Conservation (phyloP, 2,113 vertebrate species). For the Ammodytes dubius region DNA sequence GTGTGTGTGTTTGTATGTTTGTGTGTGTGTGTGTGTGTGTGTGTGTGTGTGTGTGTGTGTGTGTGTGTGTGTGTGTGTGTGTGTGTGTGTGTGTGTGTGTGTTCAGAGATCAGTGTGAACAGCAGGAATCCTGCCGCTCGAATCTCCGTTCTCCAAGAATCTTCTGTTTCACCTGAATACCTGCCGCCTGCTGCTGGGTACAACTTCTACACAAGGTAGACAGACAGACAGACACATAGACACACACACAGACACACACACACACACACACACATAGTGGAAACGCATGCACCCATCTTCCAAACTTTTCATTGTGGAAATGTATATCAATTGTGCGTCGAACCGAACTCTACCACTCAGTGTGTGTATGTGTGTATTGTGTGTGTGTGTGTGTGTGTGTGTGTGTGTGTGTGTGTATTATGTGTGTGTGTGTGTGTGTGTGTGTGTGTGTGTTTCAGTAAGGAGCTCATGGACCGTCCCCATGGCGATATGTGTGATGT, state of each 20-base stretch:
- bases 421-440: not conserved
- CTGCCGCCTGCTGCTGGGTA: conserved; percentile 59
- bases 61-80: too few relatives aligned
- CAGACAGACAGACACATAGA: not conserved
- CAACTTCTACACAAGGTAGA: conserved; percentile 79
- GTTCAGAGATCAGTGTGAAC: conserved; percentile 86
- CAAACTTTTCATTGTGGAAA: too few relatives aligned
- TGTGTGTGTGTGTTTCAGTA: conserved; percentile 14
- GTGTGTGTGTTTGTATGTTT: too few relatives aligned
- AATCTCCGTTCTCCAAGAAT: conserved; percentile 73
- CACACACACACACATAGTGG: not conserved
- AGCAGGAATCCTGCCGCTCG: conserved; percentile 82
- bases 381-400: too few relatives aligned
- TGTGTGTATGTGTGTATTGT: not conserved
- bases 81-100: not conserved
- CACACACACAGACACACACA: not conserved
- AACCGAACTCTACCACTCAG: too few relatives aligned
- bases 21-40: too few relatives aligned
- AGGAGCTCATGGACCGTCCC: conserved; percentile 63
- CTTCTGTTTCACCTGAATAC: conserved; percentile 48
- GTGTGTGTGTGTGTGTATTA: not conserved
- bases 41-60: too few relatives aligned
- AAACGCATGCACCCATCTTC: not conserved
- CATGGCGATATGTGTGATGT: conserved; percentile 76
- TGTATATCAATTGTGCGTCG: too few relatives aligned